phyloP scores from a whole-genome alignment of 2,888 invertebrate genomes.

The Orchestes rusci region DNA sequence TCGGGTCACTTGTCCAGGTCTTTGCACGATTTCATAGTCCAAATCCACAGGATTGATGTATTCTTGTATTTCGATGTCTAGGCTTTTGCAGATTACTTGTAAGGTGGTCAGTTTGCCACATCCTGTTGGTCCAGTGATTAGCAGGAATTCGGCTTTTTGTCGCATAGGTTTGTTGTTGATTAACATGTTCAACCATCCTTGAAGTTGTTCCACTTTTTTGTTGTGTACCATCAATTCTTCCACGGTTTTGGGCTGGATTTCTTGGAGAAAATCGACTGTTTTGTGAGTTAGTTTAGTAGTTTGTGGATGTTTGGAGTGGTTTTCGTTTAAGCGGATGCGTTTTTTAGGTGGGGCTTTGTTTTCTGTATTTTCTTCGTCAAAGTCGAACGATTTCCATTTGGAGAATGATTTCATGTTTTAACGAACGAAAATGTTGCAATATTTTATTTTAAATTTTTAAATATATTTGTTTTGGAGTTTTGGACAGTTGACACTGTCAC shows the following conservation, averaged over 20 bases:
- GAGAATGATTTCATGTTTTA: too few relatives aligned
- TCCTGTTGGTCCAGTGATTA: constrained; percentile 78
- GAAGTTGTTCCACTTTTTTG: constrained; percentile 68
- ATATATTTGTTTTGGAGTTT: too few relatives aligned
- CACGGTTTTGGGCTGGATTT: constrained; percentile 51
- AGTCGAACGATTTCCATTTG: constrained; percentile 33
- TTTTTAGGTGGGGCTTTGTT: constrained; percentile 6
- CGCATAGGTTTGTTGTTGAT: constrained; percentile 13
- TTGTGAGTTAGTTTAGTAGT: constrained; percentile 8
- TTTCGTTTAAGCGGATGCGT: neutral
- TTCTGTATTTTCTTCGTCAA: constrained; percentile 29
- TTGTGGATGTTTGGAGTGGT: neutral
- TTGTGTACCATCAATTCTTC: constrained; percentile 65
- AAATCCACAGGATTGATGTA: constrained; percentile 79
- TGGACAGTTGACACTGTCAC: too few relatives aligned
- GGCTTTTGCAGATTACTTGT: constrained; percentile 56
- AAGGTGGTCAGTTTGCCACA: constrained; percentile 76
- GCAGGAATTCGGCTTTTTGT: constrained; percentile 49
- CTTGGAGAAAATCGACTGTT: constrained; percentile 51
- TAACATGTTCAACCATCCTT: constrained; percentile 53
- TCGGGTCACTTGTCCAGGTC: constrained; percentile 54
- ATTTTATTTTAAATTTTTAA: too few relatives aligned
- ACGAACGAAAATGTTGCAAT: too few relatives aligned
- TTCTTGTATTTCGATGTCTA: constrained; percentile 56
- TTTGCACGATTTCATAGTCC: constrained; percentile 51